A percentile compares a stretch with the other conserved stretches of the same genome.
These are phyloP conservation scores for Pseudochirops cupreus DNA, from an alignment of 2,797 vertebrate species.

Conservation along the genomic window DNA sequence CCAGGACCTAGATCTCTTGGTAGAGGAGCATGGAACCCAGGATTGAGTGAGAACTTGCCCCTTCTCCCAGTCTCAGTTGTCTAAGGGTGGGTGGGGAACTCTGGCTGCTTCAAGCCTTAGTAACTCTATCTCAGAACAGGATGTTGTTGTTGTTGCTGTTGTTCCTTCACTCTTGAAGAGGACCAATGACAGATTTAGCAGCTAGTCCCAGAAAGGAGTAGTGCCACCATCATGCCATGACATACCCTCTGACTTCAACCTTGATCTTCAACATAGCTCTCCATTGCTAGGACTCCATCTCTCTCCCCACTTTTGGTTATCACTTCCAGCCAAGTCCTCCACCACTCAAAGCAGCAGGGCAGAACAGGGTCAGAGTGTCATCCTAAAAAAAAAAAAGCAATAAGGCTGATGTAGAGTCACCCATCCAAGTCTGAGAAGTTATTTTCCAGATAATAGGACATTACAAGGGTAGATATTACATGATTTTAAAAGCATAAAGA, in stretches of 20 bases:
- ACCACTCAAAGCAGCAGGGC: background rate
- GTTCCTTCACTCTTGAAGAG: background rate
- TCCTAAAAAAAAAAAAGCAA: background rate
- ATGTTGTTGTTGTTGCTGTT: background rate
- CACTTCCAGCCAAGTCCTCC: background rate
- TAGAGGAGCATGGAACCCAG: background rate
- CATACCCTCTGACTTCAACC: background rate
- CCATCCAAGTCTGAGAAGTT: background rate
- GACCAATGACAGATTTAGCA: background rate
- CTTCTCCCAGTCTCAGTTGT: background rate
- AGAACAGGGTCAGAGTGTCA: background rate
- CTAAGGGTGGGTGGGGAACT: background rate
- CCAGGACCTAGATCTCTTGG: background rate
- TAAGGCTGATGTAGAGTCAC: background rate
- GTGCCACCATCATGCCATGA: background rate
- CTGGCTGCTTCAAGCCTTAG: background rate
- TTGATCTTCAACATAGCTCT: background rate
- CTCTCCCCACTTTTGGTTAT: background rate
- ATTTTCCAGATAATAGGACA: background rate
- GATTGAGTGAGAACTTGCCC: background rate
- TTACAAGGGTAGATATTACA: background rate
- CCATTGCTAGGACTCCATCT: background rate
- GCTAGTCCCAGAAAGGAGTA: background rate
- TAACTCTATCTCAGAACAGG: background rate
- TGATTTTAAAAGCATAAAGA: background rate